A percentile compares a stretch with the other conserved stretches of the same genome.
Evolutionary conservation across 2,888 invertebrate genomes (phyloP).

Genomic region (Sminthurinus aureus): DNA sequence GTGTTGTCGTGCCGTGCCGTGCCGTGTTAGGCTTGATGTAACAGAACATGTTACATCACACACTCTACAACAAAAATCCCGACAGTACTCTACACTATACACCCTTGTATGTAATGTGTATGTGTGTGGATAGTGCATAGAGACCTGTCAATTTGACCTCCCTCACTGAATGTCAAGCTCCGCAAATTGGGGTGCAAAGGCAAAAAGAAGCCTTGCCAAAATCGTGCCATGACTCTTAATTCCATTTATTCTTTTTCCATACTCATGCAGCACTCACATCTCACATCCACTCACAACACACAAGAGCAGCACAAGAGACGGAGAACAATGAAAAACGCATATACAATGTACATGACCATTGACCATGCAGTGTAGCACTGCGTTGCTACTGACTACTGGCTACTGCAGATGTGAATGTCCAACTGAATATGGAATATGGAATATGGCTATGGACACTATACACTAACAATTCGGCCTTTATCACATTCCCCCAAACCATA

Average conservation of each 20-base stretch:
- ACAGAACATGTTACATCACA: not conserved
- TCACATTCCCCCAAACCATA: too few relatives aligned
- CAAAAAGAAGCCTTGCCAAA: conserved; percentile 35
- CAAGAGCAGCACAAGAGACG: too few relatives aligned
- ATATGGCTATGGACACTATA: too few relatives aligned
- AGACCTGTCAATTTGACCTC: conserved; percentile 60
- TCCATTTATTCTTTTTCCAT: conserved; percentile 9
- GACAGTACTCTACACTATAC: not conserved
- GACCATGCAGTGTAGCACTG: too few relatives aligned
- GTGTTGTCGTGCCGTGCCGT: not conserved
- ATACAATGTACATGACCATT: not conserved
- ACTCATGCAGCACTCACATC: conserved; percentile 11
- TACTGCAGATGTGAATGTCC: too few relatives aligned
- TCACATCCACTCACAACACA: not conserved
- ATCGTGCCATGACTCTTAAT: conserved; percentile 51
- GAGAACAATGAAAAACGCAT: not conserved
- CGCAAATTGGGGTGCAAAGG: conserved; percentile 59
- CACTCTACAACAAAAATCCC: not conserved
- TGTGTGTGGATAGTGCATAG: conserved; percentile 1
- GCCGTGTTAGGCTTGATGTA: not conserved
- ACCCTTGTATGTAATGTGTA: not conserved
- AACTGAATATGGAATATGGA: too few relatives aligned
- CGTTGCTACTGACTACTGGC: too few relatives aligned
- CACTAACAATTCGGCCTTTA: too few relatives aligned
- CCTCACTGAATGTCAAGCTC: conserved; percentile 60